Base-by-base conservation (phyloP, 2,113 vertebrate genomes). In the Tapirus terrestris region DNA sequence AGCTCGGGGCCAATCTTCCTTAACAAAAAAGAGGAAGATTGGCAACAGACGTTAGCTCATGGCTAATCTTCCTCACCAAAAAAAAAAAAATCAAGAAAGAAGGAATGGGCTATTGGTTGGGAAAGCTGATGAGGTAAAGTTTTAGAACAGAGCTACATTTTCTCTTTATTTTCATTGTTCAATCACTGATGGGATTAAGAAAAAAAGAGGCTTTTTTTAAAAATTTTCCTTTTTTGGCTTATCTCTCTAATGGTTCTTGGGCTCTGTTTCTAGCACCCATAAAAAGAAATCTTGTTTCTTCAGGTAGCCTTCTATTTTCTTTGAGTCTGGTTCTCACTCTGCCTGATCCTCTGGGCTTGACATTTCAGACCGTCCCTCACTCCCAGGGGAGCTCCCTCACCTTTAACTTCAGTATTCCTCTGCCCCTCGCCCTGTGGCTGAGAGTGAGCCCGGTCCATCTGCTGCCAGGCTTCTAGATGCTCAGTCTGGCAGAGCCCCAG, bases 151-250 rank as follows among this genome's bases (percentile, higher is more conserved):
- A 68, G 16, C 36, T 93, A 58, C 11, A 39, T 73, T 95, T 97
- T 93, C 43, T 86, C 31, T 97, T 95, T 85, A 85, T 94, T 96
- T 94, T 84, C n/a, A 51, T 65, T 86, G 8, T 86, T 92, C 73
- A 84, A 77, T 29, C 23, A 87, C n/a, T 85, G 17, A 80, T 33
- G 6, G 9, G 25, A 60, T 91, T 93, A 67, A 58, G 43, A 2
- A 8, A 11, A 65, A 68, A 63, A 75, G 7, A 6, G 51, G 12
- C 7, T 9, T 65, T 68, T 79, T 81, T 82, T 45, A 63, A 79
- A 91, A 43, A 43, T 51, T 20, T 61, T n/a, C n/a, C 20, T 29
- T 48, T 95, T 84, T 68, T 13, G 14, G 14, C 29, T 95, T 43
- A 39, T 45, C 11, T 33, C 7, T 60, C 48, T 76, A 61, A 29